Base-by-base conservation (phyloP, 2,888 invertebrate species). In the Leptarthrus brevirostris region DNA sequence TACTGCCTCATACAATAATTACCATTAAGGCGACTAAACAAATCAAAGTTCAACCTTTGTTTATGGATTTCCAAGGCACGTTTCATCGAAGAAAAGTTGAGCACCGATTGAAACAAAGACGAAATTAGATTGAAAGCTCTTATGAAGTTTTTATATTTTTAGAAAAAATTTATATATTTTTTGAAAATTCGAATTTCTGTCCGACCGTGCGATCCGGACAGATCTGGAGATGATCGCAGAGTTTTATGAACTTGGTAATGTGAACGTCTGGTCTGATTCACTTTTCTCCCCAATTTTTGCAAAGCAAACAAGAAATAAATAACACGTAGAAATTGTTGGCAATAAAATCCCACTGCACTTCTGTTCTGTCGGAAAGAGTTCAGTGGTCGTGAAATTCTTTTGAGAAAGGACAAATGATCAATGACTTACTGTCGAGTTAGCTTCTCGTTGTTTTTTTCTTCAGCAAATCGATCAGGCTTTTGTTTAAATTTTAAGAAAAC, bases 381-480 rank as follows among this genome's bases (percentile, higher is more conserved):
- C 69, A 69, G 52, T 52, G 69, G 69, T 30, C 52, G 69, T 14
- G 26, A 54, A 44, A 10, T 26, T 10, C 49, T 3, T 49, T 49
- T 6, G 34, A 20, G 14, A 12, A 64, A 64, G 61, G 73, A 34
- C 56, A 61, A 58, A 26, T 72, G 72, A 72, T 58, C 72, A 72
- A 72, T 58, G 56, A 61, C 72, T 49, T 30, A 18, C n/a, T n/a
- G n/a, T n/a, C n/a, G n/a, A n/a, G n/a, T n/a, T n/a, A n/a, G n/a
- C n/a, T n/a, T n/a, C n/a, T n/a, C n/a, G n/a, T n/a, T n/a, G n/a
- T n/a, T n/a, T n/a, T n/a, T n/a, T n/a, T n/a, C n/a, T n/a, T n/a
- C n/a, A n/a, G n/a, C n/a, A n/a, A n/a, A n/a, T n/a, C n/a, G n/a
- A n/a, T n/a, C n/a, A n/a, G n/a, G n/a, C n/a, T 8, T n/a, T 14